phyloP scores from a whole-genome alignment of 2,797 vertebrate species.

The Emydoidea blandingii region DNA sequence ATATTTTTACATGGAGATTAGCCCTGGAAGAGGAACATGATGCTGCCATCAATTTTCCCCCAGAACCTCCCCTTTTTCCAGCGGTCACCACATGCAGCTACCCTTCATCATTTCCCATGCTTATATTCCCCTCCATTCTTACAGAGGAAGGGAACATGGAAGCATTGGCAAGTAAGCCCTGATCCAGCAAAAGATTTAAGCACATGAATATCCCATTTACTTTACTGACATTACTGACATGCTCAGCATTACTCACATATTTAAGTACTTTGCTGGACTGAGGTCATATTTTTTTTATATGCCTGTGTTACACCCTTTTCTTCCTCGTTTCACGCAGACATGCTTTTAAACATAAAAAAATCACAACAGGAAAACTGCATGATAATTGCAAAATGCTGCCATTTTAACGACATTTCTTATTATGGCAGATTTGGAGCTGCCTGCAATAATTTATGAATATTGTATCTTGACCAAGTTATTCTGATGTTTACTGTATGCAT shows the following conservation, averaged over 20 bases:
- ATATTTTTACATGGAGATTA: background rate
- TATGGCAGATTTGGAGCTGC: too few species aligned
- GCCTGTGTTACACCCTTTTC: background rate
- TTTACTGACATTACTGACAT: background rate
- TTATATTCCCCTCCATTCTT: background rate
- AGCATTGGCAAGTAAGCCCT: background rate
- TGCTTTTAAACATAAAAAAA: too few species aligned
- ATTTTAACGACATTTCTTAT: too few species aligned
- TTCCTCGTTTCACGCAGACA: background rate
- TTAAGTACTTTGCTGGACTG: background rate
- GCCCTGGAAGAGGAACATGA: background rate
- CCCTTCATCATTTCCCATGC: background rate
- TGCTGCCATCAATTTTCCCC: background rate
- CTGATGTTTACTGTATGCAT: background rate
- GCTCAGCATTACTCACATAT: background rate
- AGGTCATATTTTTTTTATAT: background rate
- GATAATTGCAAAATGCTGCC: background rate
- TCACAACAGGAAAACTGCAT: background rate
- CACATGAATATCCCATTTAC: background rate
- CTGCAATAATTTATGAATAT: background rate
- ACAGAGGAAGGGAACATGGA: background rate
- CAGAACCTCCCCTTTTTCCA: background rate
- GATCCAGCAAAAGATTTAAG: background rate
- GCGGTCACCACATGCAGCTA: background rate
- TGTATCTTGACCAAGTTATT: background rate